Base-by-base conservation (phyloP, 2,797 vertebrate genomes). In the Sylvilagus floridanus region DNA sequence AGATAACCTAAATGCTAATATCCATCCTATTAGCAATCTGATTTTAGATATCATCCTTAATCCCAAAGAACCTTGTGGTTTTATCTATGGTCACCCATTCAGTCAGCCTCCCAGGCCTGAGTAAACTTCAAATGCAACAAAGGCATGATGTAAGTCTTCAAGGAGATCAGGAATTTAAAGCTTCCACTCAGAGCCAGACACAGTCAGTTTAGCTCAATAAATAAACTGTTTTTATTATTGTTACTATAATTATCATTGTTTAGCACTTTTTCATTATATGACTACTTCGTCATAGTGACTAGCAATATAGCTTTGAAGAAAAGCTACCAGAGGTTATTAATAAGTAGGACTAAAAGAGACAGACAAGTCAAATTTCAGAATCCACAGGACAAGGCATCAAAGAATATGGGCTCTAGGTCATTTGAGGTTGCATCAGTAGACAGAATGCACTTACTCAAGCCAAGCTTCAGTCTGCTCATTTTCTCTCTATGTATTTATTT, bases 1-100 rank as follows among this genome's bases (percentile, higher is more conserved):
- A 84, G 6, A 89, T 9, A 35, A 87, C 28, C 37, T 84, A 28
- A 26, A 77, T 26, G 47, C 42, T 42, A 19, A 10, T 73, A 62
- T 47, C 65, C 52, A 69, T 75, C 26, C 35, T 89, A 35, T 63
- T 60, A 93, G 54, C 68, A 26, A 1, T 42, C 50, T 72, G 86
- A 75, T 79, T 68, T 92, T 87, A 92, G 62, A 77, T 26, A 35
- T 28, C 9, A 66, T 11, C 68, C 37, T 92, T 88, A 93, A 86
- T 60, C 47, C 78, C 57, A 84, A 72, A 37, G 47, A 92, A 42
- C 63, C 32, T 52, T 63, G 47, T 73, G 50, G 57, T 72, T 69
- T 91, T 95, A 79, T 62, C 83, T 60, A 4, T 22, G 42, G 30
- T 89, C 32, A 69, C 22, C 42, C 79, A 3, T 35, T 76, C 62